These are phyloP conservation scores for Chamaetylas fuelleborni DNA, from an alignment of 2,113 vertebrate genomes.

Conservation along the genomic window DNA sequence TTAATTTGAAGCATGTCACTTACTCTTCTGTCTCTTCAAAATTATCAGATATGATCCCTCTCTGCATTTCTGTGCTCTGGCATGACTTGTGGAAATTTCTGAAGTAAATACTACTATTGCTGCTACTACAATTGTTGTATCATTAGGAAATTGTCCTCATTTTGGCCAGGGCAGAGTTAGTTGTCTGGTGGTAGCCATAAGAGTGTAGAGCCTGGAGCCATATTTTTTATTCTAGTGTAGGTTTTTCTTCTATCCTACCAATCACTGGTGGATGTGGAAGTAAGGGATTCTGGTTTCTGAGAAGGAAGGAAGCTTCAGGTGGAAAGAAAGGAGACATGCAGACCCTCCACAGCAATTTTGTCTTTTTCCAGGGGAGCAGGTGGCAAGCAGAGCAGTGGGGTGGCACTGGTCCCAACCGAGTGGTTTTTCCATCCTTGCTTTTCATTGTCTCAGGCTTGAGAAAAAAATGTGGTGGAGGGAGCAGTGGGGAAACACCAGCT, in stretches of 20 bases:
- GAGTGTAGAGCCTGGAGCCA: no score
- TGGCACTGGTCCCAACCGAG: background rate
- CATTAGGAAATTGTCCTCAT: background rate
- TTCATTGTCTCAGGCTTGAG: background rate
- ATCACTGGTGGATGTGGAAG: background rate
- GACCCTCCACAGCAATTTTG: background rate
- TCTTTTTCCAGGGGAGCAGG: background rate
- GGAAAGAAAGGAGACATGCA: background rate
- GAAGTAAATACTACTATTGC: background rate
- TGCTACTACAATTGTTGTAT: background rate
- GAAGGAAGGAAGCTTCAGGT: background rate
- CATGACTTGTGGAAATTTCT: background rate
- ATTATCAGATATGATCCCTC: background rate
- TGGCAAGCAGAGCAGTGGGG: background rate
- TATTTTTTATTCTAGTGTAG: background rate
- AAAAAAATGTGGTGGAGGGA: background rate
- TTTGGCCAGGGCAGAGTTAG: background rate
- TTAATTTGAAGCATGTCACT: background rate
- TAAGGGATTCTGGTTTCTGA: background rate
- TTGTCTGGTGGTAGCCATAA: no score
- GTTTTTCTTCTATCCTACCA: background rate
- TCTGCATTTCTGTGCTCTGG: background rate
- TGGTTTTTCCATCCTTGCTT: background rate
- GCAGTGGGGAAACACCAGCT: accelerated
- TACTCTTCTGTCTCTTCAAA: background rate